Percentiles rank a stretch among this genome's conserved stretches.
Evolutionary conservation across 2,888 invertebrate species (phyloP).

Genomic region (Eupeodes luniger): DNA sequence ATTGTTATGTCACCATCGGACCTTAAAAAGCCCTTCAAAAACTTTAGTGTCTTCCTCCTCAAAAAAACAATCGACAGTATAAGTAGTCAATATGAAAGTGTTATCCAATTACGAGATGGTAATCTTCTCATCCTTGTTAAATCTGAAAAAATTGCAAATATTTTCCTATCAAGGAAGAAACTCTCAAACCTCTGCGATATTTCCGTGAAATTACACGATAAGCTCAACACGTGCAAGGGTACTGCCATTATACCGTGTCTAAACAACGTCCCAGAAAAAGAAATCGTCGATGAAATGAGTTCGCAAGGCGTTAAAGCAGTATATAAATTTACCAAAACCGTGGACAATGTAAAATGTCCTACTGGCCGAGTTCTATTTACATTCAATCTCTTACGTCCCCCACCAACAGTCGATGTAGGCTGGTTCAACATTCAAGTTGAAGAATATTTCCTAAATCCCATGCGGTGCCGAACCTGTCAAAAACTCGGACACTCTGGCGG

Average conservation of each 20-base stretch:
- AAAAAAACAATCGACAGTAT: no score
- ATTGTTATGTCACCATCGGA: no score
- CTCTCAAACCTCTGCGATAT: neutral
- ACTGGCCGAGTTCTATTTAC: no score
- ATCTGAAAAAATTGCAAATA: no score
- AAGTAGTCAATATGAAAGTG: no score
- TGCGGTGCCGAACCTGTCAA: constrained; percentile 1
- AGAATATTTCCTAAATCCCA: neutral
- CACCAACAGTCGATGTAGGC: no score
- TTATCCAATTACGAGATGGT: no score
- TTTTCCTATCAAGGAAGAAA: no score
- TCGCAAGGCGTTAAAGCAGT: neutral
- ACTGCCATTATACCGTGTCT: neutral
- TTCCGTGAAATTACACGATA: neutral
- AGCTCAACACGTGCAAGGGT: neutral
- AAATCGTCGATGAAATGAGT: neutral
- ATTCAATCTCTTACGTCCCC: no score
- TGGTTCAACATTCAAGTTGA: neutral
- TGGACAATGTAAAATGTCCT: neutral
- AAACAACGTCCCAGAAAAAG: neutral
- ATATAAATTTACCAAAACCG: constrained; percentile 1
- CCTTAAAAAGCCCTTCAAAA: no score
- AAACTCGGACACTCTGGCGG: neutral
- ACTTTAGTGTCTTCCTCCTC: no score
- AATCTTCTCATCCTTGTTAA: no score